Evolutionary conservation across 2,888 invertebrate species (phyloP).

Genomic region (Atherix ibis): DNA sequence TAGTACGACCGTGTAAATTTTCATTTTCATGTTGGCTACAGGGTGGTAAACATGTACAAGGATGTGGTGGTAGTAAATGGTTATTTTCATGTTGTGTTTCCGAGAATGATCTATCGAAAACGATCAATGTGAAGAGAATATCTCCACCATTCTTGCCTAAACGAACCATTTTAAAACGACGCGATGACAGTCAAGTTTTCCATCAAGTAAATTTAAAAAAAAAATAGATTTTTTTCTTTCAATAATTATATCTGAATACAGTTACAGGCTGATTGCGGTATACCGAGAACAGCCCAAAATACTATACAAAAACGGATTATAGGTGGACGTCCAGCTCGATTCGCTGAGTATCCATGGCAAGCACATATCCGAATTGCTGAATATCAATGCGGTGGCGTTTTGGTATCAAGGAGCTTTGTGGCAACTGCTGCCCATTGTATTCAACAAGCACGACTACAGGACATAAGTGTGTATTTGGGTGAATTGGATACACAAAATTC

Average conservation of each 20-base stretch:
- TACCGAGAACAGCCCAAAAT: slow-evolving; percentile 39
- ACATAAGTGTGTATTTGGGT: slow-evolving; percentile 63
- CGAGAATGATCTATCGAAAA: slow-evolving; percentile 16
- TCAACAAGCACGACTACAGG: slow-evolving; percentile 52
- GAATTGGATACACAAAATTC: slow-evolving; percentile 64
- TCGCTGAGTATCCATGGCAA: slow-evolving; percentile 68
- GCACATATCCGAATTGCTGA: slow-evolving; percentile 68
- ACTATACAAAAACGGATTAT: slow-evolving; percentile 60
- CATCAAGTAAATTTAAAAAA: slow-evolving; percentile 15
- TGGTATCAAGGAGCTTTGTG: slow-evolving; percentile 57
- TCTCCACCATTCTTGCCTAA: slow-evolving; percentile 18
- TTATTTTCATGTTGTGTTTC: slow-evolving; percentile 55
- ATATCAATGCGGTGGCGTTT: slow-evolving; percentile 69
- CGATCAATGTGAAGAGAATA: slow-evolving; percentile 1
- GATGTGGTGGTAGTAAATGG: slow-evolving; percentile 53
- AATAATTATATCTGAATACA: background rate
- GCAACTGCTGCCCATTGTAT: slow-evolving; percentile 76
- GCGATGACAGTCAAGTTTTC: slow-evolving; percentile 25
- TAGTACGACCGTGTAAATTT: slow-evolving; percentile 49
- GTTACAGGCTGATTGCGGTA: slow-evolving; percentile 44
- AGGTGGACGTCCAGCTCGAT: slow-evolving; percentile 61
- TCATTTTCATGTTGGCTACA: slow-evolving; percentile 60
- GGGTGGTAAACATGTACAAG: slow-evolving; percentile 48
- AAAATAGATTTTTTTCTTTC: background rate
- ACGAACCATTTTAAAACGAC: slow-evolving; percentile 25